Evolutionary conservation across 2,797 vertebrate species (phyloP).

Genomic region (Semotilus atromaculatus): DNA sequence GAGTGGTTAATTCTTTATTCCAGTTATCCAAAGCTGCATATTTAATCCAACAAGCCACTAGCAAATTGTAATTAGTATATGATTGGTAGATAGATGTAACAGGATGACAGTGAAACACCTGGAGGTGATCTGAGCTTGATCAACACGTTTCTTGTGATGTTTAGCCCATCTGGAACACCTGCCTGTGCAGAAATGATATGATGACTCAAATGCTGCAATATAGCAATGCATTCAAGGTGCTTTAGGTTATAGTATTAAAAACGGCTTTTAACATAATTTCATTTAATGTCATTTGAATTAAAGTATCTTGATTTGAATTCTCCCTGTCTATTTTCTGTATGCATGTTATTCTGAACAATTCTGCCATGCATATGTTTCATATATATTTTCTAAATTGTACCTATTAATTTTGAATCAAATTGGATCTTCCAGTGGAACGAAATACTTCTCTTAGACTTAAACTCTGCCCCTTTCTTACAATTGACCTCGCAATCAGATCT

Average conservation of each 20-base stretch:
- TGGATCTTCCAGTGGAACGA: not conserved
- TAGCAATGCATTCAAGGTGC: not conserved
- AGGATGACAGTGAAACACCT: slow-evolving; percentile 26
- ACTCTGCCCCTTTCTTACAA: not conserved
- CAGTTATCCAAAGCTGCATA: slow-evolving; percentile 66
- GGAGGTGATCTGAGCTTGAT: slow-evolving; percentile 4
- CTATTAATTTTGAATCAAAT: not conserved
- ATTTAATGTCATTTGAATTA: not conserved
- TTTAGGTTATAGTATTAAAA: not conserved
- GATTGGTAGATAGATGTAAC: slow-evolving; percentile 25
- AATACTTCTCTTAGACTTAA: not conserved
- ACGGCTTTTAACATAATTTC: not conserved
- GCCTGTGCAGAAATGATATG: not conserved
- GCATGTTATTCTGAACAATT: not conserved
- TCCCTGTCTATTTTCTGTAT: not conserved
- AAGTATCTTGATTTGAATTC: not conserved
- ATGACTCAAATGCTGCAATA: slow-evolving; percentile 1
- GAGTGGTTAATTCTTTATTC: slow-evolving; percentile 60
- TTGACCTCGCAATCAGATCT: not conserved
- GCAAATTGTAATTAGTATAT: slow-evolving; percentile 65
- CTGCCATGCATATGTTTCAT: not conserved
- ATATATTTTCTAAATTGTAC: not conserved
- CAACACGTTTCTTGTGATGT: slow-evolving; percentile 9
- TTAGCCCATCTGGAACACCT: slow-evolving; percentile 2
- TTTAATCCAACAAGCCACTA: slow-evolving; percentile 64